Conservation (phyloP, 2,797 vertebrate genomes). For the Rhabdophis nuchalis region DNA sequence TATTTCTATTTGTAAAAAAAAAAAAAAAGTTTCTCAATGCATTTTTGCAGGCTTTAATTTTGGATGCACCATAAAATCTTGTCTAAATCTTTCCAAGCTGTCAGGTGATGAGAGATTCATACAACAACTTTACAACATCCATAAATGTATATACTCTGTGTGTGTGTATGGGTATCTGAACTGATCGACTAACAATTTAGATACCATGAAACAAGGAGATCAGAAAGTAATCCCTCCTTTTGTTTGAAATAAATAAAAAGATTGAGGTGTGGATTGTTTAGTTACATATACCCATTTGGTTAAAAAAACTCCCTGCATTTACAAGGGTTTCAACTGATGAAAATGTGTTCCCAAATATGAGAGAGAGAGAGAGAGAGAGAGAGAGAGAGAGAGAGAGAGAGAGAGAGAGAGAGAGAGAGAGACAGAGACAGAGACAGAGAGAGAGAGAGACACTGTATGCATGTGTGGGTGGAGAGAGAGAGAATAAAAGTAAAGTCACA, state of each 20-base stretch:
- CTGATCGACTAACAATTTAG: background rate
- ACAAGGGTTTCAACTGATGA: slow-evolving; percentile 2
- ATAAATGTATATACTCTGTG: too few relatives aligned
- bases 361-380: slow-evolving; percentile 13
- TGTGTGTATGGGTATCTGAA: too few relatives aligned
- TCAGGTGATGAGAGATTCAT: too few relatives aligned
- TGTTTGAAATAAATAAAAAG: background rate
- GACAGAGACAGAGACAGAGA: slow-evolving; percentile 17
- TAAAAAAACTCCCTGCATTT: background rate
- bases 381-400: slow-evolving; percentile 18
- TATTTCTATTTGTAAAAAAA: background rate
- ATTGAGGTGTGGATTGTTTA: background rate
- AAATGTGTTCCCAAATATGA: slow-evolving; percentile 35
- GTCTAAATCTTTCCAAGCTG: too few relatives aligned
- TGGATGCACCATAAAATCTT: too few relatives aligned
- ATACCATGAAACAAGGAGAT: background rate
- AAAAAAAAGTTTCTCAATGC: background rate
- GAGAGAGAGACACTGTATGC: background rate
- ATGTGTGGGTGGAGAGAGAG: background rate
- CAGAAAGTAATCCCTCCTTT: background rate
- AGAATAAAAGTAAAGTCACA: slow-evolving; percentile 48
- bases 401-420: slow-evolving; percentile 16
- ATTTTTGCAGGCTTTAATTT: background rate
- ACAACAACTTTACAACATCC: too few relatives aligned
- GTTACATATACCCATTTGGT: background rate